These are phyloP conservation scores for Lasiommata megera DNA, from an alignment of 2,888 invertebrate genomes.

Conservation along the genomic window DNA sequence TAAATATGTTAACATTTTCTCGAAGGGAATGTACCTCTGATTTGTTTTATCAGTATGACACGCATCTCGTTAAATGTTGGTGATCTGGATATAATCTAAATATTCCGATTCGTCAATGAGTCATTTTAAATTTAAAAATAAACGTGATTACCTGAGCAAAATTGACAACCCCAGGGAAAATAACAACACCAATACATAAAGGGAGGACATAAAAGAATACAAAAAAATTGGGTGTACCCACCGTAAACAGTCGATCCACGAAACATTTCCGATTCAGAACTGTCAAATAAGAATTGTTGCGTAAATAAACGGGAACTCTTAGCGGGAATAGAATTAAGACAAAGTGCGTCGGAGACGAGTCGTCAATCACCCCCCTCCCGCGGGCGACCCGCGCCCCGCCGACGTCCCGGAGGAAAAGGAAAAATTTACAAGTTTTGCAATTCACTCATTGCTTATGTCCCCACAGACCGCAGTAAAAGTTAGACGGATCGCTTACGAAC, in stretches of 20 bases:
- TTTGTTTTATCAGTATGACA: too few species aligned
- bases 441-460: constrained; percentile 29
- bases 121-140: neutral
- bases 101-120: neutral
- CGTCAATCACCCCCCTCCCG: constrained; percentile 44
- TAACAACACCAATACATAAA: neutral
- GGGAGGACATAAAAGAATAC: neutral
- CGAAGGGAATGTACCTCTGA: too few species aligned
- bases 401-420: constrained; percentile 23
- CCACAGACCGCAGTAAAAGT: constrained; percentile 8
- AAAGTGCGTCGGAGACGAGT: constrained; percentile 37
- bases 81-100: too few species aligned
- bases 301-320: constrained; percentile 22
- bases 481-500: neutral
- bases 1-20: too few species aligned
- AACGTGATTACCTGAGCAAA: neutral
- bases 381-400: constrained; percentile 14
- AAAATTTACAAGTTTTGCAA: constrained; percentile 39
- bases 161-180: neutral
- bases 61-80: too few species aligned
- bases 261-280: neutral
- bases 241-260: neutral
- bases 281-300: constrained; percentile 11
- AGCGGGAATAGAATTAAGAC: constrained; percentile 47
- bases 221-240: neutral